These are phyloP conservation scores for Caenorhabditis imperialis DNA, from an alignment of 2,888 invertebrate genomes.

Conservation along the genomic window DNA sequence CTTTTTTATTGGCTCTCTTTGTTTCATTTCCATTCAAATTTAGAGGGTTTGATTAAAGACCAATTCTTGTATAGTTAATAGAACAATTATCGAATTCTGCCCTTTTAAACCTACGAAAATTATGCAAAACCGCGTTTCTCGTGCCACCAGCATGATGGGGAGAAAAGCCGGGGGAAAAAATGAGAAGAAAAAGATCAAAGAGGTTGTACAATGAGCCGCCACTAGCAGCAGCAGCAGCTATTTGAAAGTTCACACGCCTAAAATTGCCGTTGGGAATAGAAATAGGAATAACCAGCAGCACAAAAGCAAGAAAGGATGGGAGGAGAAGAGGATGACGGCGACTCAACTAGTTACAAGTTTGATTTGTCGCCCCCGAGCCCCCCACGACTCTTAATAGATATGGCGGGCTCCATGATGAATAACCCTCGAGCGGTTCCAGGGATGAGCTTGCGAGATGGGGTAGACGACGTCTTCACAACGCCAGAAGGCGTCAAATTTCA, in stretches of 20 bases:
- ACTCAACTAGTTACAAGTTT: slow-evolving; percentile 34
- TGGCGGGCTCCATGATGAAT: slow-evolving; percentile 25
- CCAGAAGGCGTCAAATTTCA: slow-evolving; percentile 35
- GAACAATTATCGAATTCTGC: no score
- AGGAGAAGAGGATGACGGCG: slow-evolving; percentile 22
- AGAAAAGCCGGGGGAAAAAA: slow-evolving; percentile 28
- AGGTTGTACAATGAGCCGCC: slow-evolving; percentile 43
- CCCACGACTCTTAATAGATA: slow-evolving; percentile 42
- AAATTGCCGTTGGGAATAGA: slow-evolving; percentile 56
- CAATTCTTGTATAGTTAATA: no score
- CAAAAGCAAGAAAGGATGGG: slow-evolving; percentile 12
- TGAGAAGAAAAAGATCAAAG: slow-evolving; percentile 33
- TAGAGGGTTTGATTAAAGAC: no score
- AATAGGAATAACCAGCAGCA: slow-evolving; percentile 22
- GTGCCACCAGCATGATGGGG: slow-evolving; percentile 12
- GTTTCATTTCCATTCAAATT: no score
- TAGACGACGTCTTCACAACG: no score
- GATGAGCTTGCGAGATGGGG: no score
- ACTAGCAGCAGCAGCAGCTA: no score
- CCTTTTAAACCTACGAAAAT: no score
- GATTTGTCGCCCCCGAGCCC: slow-evolving; percentile 48
- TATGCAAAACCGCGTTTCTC: neutral
- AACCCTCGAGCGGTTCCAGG: slow-evolving; percentile 17
- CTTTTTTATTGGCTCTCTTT: no score
- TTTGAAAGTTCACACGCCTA: slow-evolving; percentile 57